Evolutionary conservation across 2,888 invertebrate species (phyloP).

Genomic region (Trachelus troglodyta): DNA sequence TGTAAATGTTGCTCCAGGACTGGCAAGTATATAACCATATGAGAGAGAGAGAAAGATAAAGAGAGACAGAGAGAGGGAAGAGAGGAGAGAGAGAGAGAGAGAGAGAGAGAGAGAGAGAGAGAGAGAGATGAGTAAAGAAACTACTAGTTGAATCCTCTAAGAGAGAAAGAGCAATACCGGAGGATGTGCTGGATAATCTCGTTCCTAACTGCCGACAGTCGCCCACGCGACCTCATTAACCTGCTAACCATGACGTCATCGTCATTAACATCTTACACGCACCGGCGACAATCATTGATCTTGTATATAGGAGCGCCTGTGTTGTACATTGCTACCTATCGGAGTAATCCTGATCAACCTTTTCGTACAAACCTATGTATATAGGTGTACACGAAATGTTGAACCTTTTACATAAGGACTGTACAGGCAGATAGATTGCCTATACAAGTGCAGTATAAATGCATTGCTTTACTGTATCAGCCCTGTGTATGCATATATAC

Average conservation of each 20-base stretch:
- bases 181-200: conserved; percentile 38
- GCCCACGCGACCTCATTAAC: conserved; percentile 50
- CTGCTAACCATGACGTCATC: conserved; percentile 41
- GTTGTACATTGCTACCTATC: too few species aligned
- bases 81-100: conserved; percentile 4
- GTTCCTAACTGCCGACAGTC: conserved; percentile 37
- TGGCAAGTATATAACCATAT: conserved; percentile 5
- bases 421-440: too few species aligned
- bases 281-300: conserved; percentile 27
- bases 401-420: too few species aligned
- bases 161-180: neutral
- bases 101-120: conserved; percentile 1
- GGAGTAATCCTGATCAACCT: too few species aligned
- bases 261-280: conserved; percentile 31
- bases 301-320: conserved; percentile 14
- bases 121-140: neutral
- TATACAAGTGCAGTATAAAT: too few species aligned
- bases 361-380: too few species aligned
- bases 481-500: too few species aligned
- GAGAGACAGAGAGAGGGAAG: neutral
- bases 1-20: conserved; percentile 38
- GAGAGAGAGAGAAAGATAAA: neutral
- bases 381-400: too few species aligned
- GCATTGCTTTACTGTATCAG: too few species aligned
- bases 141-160: conserved; percentile 6